Evolutionary conservation across 2,888 invertebrate genomes (phyloP), one percentile per base, ranked within the genome.

Genomic region (Patella ulyssiponensis): DNA sequence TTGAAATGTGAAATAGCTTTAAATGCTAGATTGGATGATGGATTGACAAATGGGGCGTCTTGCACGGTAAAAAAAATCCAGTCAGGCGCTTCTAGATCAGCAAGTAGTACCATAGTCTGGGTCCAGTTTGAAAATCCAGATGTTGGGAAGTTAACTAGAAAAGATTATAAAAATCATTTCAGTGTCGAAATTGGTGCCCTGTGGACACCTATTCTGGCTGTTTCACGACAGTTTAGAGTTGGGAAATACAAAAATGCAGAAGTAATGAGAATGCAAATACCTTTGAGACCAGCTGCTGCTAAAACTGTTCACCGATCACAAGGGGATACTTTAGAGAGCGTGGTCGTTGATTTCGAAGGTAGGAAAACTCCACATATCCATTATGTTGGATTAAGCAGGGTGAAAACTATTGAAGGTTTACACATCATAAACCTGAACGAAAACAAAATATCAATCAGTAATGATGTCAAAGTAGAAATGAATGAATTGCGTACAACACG

Each of bases 381-480:
- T 27, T 2, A 27, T 27, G 27, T 27, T 27, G 27, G 73, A 79
- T 27, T 27, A 27, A 2, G 27, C 27, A 74, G 56, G 15, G 14
- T 79, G 77, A 58, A 79, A 79, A 73, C 81, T 79, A 23, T 23
- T 81, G 17, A 23, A 69, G 27, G 27, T 27, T 27, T 27, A 27
- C 27, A 27, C 27, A 27, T 27, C 27, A 27, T 27, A 27, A 27
- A 54, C 73, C 72, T 51, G 70, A 77, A 15, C 69, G 69, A 73
- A 79, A 75, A 23, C 77, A 77, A 75, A 79, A 77, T n/a, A 33
- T 79, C n/a, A 77, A 75, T 53, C 54, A 70, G 71, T 69, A 75
- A 33, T 33, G 33, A 33, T 33, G 33, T 33, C 33, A 33, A 33
- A 33, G 5, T 33, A 33, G 33, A 33, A 33, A 33, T 33, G 33